phyloP scores from a whole-genome alignment of 2,888 invertebrate species.

The Smittia sp. region DNA sequence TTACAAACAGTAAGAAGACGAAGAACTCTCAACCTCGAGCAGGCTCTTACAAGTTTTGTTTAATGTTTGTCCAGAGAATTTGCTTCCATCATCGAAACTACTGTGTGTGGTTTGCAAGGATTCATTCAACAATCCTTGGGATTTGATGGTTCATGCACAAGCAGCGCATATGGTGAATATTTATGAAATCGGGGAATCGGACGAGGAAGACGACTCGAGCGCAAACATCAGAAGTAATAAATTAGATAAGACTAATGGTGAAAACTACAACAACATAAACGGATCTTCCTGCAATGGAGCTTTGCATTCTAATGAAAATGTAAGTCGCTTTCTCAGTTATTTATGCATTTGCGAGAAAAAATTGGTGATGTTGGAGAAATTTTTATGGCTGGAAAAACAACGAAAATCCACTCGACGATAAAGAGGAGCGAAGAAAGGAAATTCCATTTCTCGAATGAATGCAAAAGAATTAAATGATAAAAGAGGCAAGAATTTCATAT shows the following conservation, averaged over 20 bases:
- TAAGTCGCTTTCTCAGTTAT: conserved; percentile 27
- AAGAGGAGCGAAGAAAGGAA: not conserved
- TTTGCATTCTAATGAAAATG: conserved; percentile 31
- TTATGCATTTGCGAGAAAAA: not conserved
- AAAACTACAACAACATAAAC: conserved; percentile 37
- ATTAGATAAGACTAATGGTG: conserved; percentile 38
- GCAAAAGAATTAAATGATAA: conserved; percentile 35
- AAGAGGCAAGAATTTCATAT: not conserved
- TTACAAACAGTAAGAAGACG: conserved; percentile 48
- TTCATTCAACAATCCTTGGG: conserved; percentile 65
- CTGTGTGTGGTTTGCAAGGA: conserved; percentile 67
- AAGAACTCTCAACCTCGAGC: not conserved
- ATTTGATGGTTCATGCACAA: conserved; percentile 68
- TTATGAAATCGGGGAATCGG: conserved; percentile 60
- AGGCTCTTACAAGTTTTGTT: not conserved
- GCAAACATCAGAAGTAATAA: conserved; percentile 39
- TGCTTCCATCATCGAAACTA: conserved; percentile 53
- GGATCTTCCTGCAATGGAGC: conserved; percentile 28
- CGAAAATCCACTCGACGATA: not conserved
- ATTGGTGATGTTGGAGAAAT: not conserved
- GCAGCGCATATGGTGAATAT: conserved; percentile 68
- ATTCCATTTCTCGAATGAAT: conserved; percentile 11
- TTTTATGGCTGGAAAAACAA: not conserved
- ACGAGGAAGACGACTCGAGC: conserved; percentile 42
- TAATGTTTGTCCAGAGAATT: conserved; percentile 22